These are phyloP conservation scores for Laticauda laticaudata DNA, from an alignment of 2,113 vertebrate species.

Conservation along the genomic window DNA sequence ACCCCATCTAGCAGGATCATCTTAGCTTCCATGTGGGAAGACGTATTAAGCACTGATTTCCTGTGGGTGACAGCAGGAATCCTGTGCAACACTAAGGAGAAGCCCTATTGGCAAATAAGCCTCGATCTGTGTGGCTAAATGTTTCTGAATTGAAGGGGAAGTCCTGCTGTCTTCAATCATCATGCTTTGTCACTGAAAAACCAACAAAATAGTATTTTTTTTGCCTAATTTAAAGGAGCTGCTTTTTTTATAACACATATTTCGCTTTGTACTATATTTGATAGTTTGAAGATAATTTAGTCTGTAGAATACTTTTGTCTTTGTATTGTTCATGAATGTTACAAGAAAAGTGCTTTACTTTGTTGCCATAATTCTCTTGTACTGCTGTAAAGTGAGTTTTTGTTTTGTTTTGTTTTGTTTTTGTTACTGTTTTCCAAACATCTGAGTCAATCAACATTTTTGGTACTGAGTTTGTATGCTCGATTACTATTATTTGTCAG, in stretches of 20 bases:
- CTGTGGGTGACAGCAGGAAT: slow-evolving; percentile 42
- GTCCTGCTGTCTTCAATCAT: slow-evolving; percentile 66
- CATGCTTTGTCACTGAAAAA: slow-evolving; percentile 74
- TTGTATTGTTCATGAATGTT: slow-evolving; percentile 80
- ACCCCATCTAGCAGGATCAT: slow-evolving; percentile 28
- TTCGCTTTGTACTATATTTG: slow-evolving; percentile 80
- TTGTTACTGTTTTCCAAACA: slow-evolving; percentile 66
- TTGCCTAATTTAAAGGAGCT: slow-evolving; percentile 80
- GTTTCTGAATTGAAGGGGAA: slow-evolving; percentile 60
- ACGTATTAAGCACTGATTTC: slow-evolving; percentile 47
- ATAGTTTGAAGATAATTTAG: slow-evolving; percentile 79
- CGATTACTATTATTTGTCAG: slow-evolving; percentile 66
- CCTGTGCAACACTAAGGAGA: slow-evolving; percentile 49
- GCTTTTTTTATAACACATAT: slow-evolving; percentile 81
- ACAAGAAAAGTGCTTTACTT: slow-evolving; percentile 79
- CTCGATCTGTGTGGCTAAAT: slow-evolving; percentile 70
- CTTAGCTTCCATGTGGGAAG: slow-evolving; percentile 47
- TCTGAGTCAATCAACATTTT: slow-evolving; percentile 63
- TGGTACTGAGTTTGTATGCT: slow-evolving; percentile 61
- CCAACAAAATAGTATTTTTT: slow-evolving; percentile 67
- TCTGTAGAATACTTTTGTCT: slow-evolving; percentile 75
- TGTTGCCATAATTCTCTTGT: slow-evolving; percentile 76
- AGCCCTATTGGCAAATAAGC: slow-evolving; percentile 57
- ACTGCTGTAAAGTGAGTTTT: slow-evolving; percentile 71
- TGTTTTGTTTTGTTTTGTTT: slow-evolving; percentile 14